Evolutionary conservation across 1,140 invertebrate species (phyloP), one percentile per base, ranked within the genome.

Genomic region (Penaeus chinensis): DNA sequence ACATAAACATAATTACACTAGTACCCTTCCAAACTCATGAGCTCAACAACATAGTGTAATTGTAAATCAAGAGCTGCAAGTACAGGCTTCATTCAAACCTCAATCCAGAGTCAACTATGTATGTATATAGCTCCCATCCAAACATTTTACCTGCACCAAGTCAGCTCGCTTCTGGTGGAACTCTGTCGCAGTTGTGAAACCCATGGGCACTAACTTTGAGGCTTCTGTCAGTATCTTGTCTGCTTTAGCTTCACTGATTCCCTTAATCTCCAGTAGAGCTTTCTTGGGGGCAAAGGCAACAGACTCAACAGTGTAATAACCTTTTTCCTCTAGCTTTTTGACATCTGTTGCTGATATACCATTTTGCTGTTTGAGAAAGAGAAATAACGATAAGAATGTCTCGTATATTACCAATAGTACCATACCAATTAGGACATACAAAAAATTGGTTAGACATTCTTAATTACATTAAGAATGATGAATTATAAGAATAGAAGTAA

Each of bases 171-270:
- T 99, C 91, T 97, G 95, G 92, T 99, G 97, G 92, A 99, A 97
- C 91, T 98, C 97, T 66, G 97, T 97, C 0, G 99, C 99, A 37
- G 98, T 98, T 60, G 98, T 99, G 91, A 99, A 99, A 0, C 98
- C 99, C 96, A 99, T 98, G 0, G 97, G 97, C 7, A 99, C 97
- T 24, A 99, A 91, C 93, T 99, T 99, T 0, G 94, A 94, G 11
- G 98, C 98, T 93, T 99, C 98, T 76, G 95, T 94, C 82, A 98
- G 91, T 88, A 99, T 96, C 94, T 99, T 99, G 90, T 99, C 99
- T 42, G 97, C 98, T 93, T 99, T 99, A 19, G 95, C 96, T 92
- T 99, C 99, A 86, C 97, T 98, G 79, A 99, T 98, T 3, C 99
- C 99, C 93, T 99, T 99, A 27, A 99, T 97, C 13, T 94, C 92